Percentiles rank a stretch among this genome's conserved stretches.
Evolutionary conservation across 2,888 invertebrate genomes (phyloP).

Genomic region (Ochropleura leucogaster): DNA sequence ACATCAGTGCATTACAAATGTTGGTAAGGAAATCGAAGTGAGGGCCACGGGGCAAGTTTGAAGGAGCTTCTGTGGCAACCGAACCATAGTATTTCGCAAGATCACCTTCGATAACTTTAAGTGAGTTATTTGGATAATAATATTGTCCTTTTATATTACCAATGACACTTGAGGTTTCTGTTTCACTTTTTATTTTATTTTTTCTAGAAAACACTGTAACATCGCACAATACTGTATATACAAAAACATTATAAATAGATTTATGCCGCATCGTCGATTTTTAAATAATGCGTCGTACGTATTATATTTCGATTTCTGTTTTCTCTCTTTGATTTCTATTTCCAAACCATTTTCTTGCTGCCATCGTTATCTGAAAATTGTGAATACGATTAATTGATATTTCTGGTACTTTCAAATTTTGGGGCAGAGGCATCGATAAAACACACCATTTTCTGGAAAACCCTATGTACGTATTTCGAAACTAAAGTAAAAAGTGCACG

Average conservation of each 20-base stretch:
- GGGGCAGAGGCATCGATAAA: neutral
- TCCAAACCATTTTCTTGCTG: conserved; percentile 72
- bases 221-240: conserved; percentile 23
- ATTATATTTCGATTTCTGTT: conserved; percentile 67
- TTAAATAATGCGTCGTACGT: neutral
- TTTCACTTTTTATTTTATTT: neutral
- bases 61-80: conserved; percentile 18
- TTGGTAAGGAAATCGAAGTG: conserved; percentile 77
- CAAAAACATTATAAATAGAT: conserved; percentile 24
- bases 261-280: conserved; percentile 26
- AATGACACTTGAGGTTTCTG: neutral
- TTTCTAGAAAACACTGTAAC: conserved; percentile 5
- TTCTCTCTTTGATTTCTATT: conserved; percentile 74
- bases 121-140: neutral
- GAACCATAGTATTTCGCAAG: conserved; percentile 1
- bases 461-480: neutral
- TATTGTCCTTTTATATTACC: neutral
- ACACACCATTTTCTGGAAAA: conserved; percentile 12
- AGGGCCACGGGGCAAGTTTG: conserved; percentile 70
- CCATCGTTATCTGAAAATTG: conserved; percentile 76
- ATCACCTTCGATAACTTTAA: neutral
- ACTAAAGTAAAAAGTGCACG: neutral
- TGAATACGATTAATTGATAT: conserved; percentile 3
- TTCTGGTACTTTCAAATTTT: conserved; percentile 2
- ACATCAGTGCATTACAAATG: conserved; percentile 72